Percentiles rank a stretch among this genome's conserved stretches.
Evolutionary conservation across 1,140 invertebrate genomes (phyloP).

Genomic region (Polyergus mexicanus): DNA sequence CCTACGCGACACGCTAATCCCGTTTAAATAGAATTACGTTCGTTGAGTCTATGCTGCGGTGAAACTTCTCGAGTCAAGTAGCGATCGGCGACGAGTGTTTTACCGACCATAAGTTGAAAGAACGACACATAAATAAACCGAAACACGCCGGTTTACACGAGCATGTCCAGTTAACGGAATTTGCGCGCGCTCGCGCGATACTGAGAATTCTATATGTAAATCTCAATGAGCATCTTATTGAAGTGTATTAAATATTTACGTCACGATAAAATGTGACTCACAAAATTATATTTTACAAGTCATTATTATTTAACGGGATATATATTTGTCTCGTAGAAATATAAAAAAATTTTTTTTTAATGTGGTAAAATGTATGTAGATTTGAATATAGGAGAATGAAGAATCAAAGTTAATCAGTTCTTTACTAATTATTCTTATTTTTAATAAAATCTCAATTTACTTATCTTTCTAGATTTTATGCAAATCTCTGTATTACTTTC

Average conservation of each 20-base stretch:
- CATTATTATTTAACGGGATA: not conserved
- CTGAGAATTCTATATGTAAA: slow-evolving; percentile 38
- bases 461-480: not conserved
- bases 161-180: slow-evolving; percentile 10
- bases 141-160: slow-evolving; percentile 64
- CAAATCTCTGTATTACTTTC: not conserved
- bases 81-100: slow-evolving; percentile 78
- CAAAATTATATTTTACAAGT: not conserved
- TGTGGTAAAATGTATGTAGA: not conserved
- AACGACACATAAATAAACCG: slow-evolving; percentile 79
- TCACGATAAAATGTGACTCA: not conserved
- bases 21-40: slow-evolving; percentile 66
- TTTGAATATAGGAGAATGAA: not conserved
- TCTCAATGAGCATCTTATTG: slow-evolving; percentile 22
- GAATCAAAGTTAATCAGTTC: not conserved
- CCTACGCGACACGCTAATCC: slow-evolving; percentile 55
- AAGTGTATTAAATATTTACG: not conserved
- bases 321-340: not conserved
- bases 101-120: slow-evolving; percentile 76
- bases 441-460: not conserved
- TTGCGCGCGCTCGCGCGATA: not conserved
- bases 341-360: not conserved
- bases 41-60: slow-evolving; percentile 65
- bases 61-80: slow-evolving; percentile 73
- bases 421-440: not conserved